Percentiles rank a stretch among this genome's conserved stretches.
phyloP scores from a whole-genome alignment of 1,140 invertebrate species.

The Neodiprion pinetum region DNA sequence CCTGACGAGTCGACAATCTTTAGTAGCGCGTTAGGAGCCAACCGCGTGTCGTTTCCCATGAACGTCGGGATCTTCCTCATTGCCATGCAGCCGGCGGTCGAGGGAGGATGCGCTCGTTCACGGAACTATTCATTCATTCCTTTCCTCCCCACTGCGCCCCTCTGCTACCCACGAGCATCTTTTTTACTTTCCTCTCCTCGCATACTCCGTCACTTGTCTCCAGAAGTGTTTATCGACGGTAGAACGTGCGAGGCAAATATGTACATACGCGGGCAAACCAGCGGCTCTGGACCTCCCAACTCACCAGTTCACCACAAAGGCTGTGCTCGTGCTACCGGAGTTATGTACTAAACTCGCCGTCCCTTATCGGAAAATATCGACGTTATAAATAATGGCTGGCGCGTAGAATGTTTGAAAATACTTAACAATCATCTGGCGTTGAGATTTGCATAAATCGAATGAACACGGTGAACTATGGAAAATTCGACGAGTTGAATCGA shows the following conservation, averaged over 20 bases:
- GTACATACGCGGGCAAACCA: neutral
- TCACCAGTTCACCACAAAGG: neutral
- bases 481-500: too few species aligned
- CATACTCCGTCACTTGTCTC: neutral
- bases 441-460: too few species aligned
- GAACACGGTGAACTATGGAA: too few species aligned
- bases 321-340: too few species aligned
- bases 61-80: constrained; percentile 30
- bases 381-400: too few species aligned
- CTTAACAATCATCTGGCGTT: too few species aligned
- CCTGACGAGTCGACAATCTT: constrained; percentile 11
- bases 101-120: constrained; percentile 40
- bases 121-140: constrained; percentile 35
- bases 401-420: too few species aligned
- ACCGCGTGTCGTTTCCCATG: neutral
- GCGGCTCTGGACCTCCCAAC: neutral
- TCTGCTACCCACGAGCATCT: constrained; percentile 8
- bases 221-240: constrained; percentile 2
- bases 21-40: neutral
- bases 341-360: too few species aligned
- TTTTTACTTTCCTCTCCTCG: constrained; percentile 7
- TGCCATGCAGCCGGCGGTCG: constrained; percentile 42
- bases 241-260: constrained; percentile 7
- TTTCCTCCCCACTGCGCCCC: constrained; percentile 6
- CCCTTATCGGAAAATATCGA: too few species aligned